Evolutionary conservation across 2,113 vertebrate species (phyloP).

Genomic region (Tyrannus savana): DNA sequence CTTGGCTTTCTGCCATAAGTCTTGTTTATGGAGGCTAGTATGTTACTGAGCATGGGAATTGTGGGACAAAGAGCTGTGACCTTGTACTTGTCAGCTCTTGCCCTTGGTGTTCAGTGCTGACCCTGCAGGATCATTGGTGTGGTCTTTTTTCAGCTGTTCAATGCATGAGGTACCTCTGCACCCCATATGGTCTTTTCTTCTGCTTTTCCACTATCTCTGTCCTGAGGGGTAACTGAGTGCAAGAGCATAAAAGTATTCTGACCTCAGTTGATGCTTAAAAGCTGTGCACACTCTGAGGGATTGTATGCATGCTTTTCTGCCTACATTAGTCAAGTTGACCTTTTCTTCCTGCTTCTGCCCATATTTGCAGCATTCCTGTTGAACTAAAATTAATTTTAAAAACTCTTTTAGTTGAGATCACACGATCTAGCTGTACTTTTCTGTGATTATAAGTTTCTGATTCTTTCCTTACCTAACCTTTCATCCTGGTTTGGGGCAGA

Average conservation of each 20-base stretch:
- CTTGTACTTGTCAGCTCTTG: neutral
- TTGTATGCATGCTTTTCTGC: neutral
- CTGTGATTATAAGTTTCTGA: neutral
- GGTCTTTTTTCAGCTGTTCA: neutral
- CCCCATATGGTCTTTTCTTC: accelerated
- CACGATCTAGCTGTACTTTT: neutral
- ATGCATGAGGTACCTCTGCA: neutral
- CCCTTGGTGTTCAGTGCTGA: neutral
- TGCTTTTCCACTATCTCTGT: neutral
- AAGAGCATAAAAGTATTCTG: neutral
- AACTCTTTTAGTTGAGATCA: neutral
- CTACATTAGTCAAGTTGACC: neutral
- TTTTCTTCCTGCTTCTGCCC: neutral
- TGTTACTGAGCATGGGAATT: neutral
- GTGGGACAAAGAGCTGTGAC: neutral
- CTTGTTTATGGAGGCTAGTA: neutral
- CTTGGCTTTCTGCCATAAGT: neutral
- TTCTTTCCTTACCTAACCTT: neutral
- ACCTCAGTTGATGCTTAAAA: neutral
- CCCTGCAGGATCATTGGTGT: neutral
- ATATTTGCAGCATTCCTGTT: neutral
- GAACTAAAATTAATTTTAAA: neutral
- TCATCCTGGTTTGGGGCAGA: neutral
- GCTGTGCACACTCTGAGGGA: neutral
- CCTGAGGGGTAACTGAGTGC: neutral